These are phyloP conservation scores for Turritopsis rubra DNA, from an alignment of 30 jellyfish, hydroid and myxozoan genomes.

Conservation along the genomic window DNA sequence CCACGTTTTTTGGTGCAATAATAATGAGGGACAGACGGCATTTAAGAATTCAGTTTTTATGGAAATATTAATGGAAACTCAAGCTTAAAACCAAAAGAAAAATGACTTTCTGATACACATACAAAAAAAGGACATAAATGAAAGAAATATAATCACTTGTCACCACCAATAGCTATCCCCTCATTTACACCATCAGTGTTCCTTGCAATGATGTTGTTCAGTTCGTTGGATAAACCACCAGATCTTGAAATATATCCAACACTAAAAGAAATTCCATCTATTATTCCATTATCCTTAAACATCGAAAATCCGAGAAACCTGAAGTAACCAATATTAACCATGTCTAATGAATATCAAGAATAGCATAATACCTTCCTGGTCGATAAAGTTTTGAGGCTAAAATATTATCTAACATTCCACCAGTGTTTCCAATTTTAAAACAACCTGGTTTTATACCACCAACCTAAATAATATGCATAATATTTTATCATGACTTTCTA, in stretches of 20 bases:
- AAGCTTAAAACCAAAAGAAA: background rate
- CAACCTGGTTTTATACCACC: constrained; percentile 99
- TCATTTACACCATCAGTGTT: constrained; percentile 97
- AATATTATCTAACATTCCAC: constrained; percentile 95
- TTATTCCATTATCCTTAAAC: no score
- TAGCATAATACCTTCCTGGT: constrained; percentile 82
- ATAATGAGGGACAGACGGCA: no score
- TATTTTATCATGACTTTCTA: background rate
- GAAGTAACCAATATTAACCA: background rate
- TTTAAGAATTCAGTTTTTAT: no score
- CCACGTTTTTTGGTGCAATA: no score
- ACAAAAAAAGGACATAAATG: background rate
- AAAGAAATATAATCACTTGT: constrained; percentile 56
- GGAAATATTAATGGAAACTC: no score
- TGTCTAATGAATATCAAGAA: background rate
- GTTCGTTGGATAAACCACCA: constrained; percentile 96
- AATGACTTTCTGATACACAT: background rate
- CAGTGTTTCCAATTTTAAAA: constrained; percentile 94
- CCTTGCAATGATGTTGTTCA: constrained; percentile 91
- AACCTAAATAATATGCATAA: no score
- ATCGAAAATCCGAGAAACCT: no score
- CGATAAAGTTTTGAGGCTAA: constrained; percentile 98
- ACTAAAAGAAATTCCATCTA: constrained; percentile 38
- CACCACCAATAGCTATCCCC: constrained; percentile 99
- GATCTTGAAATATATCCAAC: constrained; percentile 96